Evolutionary conservation across 2,888 invertebrate species (phyloP).

Genomic region (Patella caerulea): DNA sequence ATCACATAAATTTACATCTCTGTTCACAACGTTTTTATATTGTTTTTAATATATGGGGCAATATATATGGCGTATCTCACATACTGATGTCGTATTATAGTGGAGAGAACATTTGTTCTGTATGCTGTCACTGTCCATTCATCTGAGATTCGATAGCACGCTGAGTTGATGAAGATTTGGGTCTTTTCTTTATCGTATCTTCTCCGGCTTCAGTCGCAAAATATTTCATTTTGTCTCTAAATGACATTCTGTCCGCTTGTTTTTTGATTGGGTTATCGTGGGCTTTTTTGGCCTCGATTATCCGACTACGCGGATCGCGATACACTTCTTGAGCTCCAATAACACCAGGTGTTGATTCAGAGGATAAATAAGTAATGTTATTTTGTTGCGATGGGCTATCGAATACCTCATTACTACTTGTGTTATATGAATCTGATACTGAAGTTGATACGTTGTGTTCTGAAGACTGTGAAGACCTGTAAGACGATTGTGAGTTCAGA

Average conservation of each 20-base stretch:
- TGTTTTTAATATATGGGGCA: too few species aligned
- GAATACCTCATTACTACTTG: constrained; percentile 36
- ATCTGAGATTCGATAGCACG: constrained; percentile 64
- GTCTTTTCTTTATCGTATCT: constrained; percentile 92
- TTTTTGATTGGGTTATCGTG: constrained; percentile 35
- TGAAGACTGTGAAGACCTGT: constrained; percentile 56
- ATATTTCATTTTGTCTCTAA: constrained; percentile 99
- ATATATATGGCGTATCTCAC: too few species aligned
- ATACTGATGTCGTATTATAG: too few species aligned
- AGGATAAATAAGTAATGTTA: constrained; percentile 45
- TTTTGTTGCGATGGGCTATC: constrained; percentile 39
- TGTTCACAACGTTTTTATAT: too few species aligned
- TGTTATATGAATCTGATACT: constrained; percentile 47
- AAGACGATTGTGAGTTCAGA: constrained; percentile 45
- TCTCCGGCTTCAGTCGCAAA: constrained; percentile 98
- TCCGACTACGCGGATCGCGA: constrained; percentile 90
- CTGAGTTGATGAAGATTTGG: constrained; percentile 95
- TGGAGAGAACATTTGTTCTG: too few species aligned
- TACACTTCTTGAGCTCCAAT: constrained; percentile 99
- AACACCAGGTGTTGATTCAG: constrained; percentile 89
- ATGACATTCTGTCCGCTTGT: constrained; percentile 86
- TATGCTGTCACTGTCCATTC: constrained; percentile 53
- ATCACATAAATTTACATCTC: too few species aligned
- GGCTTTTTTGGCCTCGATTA: constrained; percentile 80
- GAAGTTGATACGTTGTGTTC: constrained; percentile 64